These are phyloP conservation scores for Mesorhabditis belari DNA, from an alignment of 2,888 invertebrate genomes.

Conservation along the genomic window DNA sequence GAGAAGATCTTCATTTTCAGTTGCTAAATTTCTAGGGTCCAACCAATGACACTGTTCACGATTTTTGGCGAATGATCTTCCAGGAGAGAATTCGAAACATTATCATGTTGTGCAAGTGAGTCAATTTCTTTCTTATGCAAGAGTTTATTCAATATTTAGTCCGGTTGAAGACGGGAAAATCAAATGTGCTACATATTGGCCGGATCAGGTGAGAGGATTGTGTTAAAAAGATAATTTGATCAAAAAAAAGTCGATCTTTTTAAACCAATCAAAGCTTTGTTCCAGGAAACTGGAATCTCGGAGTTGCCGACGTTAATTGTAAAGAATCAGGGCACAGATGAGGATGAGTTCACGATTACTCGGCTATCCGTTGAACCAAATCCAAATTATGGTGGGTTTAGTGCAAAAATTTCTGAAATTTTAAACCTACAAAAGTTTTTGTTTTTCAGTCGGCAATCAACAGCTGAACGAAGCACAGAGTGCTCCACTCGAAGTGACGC, in stretches of 20 bases:
- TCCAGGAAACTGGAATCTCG: background rate
- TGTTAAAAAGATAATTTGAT: background rate
- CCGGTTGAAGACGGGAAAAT: slow-evolving; percentile 28
- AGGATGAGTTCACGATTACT: slow-evolving; percentile 16
- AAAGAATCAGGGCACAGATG: slow-evolving; percentile 16
- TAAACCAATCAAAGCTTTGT: too few relatives aligned
- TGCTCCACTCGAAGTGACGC: too few relatives aligned
- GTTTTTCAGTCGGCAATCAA: too few relatives aligned
- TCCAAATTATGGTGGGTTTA: slow-evolving; percentile 4
- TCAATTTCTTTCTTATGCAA: background rate
- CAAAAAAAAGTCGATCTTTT: background rate
- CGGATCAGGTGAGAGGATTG: slow-evolving; percentile 15
- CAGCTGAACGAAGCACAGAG: too few relatives aligned
- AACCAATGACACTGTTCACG: slow-evolving; percentile 77
- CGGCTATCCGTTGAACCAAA: slow-evolving; percentile 2
- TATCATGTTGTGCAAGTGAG: slow-evolving; percentile 32
- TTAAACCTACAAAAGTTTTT: too few relatives aligned
- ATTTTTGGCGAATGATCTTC: slow-evolving; percentile 99
- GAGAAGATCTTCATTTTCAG: background rate
- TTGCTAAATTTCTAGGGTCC: slow-evolving; percentile 67
- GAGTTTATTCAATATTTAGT: slow-evolving; percentile 11
- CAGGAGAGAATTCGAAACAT: slow-evolving; percentile 65
- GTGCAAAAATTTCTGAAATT: background rate
- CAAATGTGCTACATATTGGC: slow-evolving; percentile 34
- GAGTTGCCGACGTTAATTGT: slow-evolving; percentile 13